Percentiles rank a stretch among this genome's conserved stretches.
Evolutionary conservation across 2,888 invertebrate genomes (phyloP).

Genomic region (Pemphredon lugubris): DNA sequence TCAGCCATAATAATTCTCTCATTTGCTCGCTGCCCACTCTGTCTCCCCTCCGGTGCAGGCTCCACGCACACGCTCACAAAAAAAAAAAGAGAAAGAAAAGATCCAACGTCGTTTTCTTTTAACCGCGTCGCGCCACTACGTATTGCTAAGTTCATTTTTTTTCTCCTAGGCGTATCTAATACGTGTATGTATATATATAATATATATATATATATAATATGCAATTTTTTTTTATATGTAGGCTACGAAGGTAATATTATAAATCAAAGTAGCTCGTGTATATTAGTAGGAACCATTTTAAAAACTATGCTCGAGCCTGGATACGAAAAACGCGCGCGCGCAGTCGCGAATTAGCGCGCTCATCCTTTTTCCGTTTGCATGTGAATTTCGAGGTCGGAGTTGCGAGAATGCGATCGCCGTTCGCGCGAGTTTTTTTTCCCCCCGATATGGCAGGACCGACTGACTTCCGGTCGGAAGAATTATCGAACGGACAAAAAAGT

Average conservation of each 20-base stretch:
- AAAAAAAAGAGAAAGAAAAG: neutral
- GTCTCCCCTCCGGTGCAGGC: neutral
- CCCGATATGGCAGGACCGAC: too few species aligned
- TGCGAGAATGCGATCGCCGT: neutral
- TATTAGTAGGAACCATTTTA: conserved; percentile 78
- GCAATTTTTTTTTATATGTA: conserved; percentile 23
- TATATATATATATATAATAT: conserved; percentile 32
- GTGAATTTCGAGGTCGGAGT: too few species aligned
- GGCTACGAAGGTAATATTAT: conserved; percentile 62
- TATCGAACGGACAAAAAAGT: too few species aligned
- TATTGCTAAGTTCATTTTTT: conserved; percentile 66
- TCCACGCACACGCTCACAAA: conserved; percentile 25
- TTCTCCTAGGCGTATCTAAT: conserved; percentile 57
- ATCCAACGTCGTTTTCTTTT: conserved; percentile 11
- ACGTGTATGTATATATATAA: conserved; percentile 29
- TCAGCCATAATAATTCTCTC: conserved; percentile 42
- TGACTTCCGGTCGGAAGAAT: too few species aligned
- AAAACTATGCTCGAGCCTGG: conserved; percentile 62
- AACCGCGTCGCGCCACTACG: conserved; percentile 41
- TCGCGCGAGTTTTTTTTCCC: neutral
- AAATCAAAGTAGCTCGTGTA: conserved; percentile 68
- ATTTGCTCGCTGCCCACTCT: conserved; percentile 23
- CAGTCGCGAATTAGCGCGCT: neutral
- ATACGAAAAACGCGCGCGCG: conserved; percentile 37
- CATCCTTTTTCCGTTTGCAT: too few species aligned